Percentiles rank a stretch among this genome's conserved stretches.
Conservation (phyloP, 2,888 invertebrate genomes). For the Lysandra coridon region DNA sequence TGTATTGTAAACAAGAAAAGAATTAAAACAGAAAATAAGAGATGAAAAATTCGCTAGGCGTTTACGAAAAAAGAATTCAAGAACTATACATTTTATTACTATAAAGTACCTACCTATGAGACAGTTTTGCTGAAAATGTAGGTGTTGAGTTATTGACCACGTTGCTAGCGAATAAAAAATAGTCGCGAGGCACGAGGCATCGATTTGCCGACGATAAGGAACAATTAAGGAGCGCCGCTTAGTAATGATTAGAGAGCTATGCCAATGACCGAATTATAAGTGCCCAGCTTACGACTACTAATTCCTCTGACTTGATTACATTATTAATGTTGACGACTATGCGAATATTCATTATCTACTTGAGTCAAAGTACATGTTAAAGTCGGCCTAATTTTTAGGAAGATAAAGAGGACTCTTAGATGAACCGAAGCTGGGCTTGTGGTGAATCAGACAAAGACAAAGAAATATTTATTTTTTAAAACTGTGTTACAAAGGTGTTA, state of each 20-base stretch:
- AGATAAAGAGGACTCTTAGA: too few species aligned
- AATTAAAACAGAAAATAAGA: too few species aligned
- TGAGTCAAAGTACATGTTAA: too few species aligned
- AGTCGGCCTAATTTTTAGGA: too few species aligned
- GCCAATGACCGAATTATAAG: not conserved
- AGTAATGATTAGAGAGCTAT: not conserved
- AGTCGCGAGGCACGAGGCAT: not conserved
- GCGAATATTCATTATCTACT: not conserved
- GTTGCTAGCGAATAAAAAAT: not conserved
- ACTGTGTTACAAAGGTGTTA: too few species aligned
- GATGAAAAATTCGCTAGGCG: too few species aligned
- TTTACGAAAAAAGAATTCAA: too few species aligned
- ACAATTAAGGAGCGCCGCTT: conserved; percentile 9
- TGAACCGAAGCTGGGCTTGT: too few species aligned
- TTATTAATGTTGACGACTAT: not conserved
- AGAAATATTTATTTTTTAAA: too few species aligned
- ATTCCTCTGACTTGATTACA: not conserved
- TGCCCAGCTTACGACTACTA: not conserved
- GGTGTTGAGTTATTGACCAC: not conserved
- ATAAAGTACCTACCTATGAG: too few species aligned
- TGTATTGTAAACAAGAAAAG: not conserved
- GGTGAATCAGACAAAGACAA: too few species aligned
- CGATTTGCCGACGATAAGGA: conserved; percentile 12
- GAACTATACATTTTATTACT: too few species aligned
- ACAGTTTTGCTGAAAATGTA: not conserved